Percentiles rank a stretch among this genome's conserved stretches.
These are phyloP conservation scores for Prunella fulvescens DNA, from an alignment of 2,113 vertebrate species.

Conservation along the genomic window DNA sequence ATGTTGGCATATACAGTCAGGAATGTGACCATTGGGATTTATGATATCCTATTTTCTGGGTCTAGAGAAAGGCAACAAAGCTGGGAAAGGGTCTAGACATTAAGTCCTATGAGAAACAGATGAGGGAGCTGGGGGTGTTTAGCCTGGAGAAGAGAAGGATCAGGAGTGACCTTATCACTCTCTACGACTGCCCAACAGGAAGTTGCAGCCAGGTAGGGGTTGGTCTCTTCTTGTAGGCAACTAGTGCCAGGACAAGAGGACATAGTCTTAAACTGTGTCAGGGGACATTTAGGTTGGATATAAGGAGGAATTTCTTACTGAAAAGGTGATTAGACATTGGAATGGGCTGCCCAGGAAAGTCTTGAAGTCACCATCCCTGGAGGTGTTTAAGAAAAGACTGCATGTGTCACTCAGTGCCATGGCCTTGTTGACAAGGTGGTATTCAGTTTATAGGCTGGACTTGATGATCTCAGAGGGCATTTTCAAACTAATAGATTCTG, in stretches of 20 bases:
- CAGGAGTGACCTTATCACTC: background rate
- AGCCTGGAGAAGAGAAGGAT: background rate
- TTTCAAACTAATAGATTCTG: background rate
- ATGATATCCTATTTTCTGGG: background rate
- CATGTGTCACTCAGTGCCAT: too few relatives aligned
- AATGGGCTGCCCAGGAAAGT: background rate
- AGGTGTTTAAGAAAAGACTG: background rate
- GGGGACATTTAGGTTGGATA: background rate
- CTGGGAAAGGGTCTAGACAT: background rate
- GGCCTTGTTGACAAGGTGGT: background rate
- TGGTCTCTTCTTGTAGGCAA: fast-evolving
- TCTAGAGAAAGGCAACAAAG: background rate
- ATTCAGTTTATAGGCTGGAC: background rate
- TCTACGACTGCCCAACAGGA: background rate
- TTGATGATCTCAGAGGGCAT: background rate
- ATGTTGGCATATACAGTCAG: background rate
- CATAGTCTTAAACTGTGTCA: background rate
- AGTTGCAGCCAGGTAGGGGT: fast-evolving
- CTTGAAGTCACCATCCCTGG: fast-evolving
- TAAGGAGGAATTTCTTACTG: background rate
- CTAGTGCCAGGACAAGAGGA: background rate
- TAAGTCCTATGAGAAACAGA: background rate
- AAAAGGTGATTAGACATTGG: background rate
- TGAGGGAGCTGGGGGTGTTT: background rate
- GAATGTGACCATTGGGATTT: background rate